Base-by-base conservation (phyloP, 53 echinoderm and acorn worm genomes). In the Paracentrotus lividus region DNA sequence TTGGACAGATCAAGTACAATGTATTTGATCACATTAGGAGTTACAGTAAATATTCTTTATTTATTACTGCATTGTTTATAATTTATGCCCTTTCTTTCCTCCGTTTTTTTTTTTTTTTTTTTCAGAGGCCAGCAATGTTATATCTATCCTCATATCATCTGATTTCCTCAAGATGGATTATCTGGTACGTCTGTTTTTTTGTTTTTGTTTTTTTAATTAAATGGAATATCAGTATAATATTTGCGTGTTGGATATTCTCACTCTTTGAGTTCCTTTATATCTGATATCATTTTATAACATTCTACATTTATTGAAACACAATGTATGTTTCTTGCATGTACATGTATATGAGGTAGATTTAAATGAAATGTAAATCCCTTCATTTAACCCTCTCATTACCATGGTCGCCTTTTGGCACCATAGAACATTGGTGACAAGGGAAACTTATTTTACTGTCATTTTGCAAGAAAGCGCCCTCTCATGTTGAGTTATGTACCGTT, bases 131-230 rank as follows among this genome's bases (percentile, higher is more conserved):
- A 94, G 97, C 88, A 98, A 98, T 96, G 99, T 98, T 36, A 96
- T 98, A 16, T 98, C 99, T 20, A 98, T 98, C 23, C 93, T 98
- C 85, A 98, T 98, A 53, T 98, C 99, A 52, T 98, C 99, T 8
- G 99, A 98, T 64, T 98, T 98, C 85, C 93, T 98, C 75, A 98
- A 97, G 78, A 98, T 98, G 99, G 96, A 97, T 94, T 90, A 93
- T 55, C 78, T 98, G 94, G 99, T 98, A 95, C 94, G 99, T 33
- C 53, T 4, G 0, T 21, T 7, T 40, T 36, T 36, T 93, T 42
- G 52, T 33, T 40, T 86, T 4, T 14, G n/a, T 57, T 13, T 57
- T 52, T 52, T 52, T 52, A 52, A 52, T 52, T 9, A 52, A 12
- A 52, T 12, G 21, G 18, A 13, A 57, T 18, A 57, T 57, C 0